Evolutionary conservation across 1,140 invertebrate species (phyloP), one percentile per base, ranked within the genome.

Genomic region (Wiebesia pumilae): DNA sequence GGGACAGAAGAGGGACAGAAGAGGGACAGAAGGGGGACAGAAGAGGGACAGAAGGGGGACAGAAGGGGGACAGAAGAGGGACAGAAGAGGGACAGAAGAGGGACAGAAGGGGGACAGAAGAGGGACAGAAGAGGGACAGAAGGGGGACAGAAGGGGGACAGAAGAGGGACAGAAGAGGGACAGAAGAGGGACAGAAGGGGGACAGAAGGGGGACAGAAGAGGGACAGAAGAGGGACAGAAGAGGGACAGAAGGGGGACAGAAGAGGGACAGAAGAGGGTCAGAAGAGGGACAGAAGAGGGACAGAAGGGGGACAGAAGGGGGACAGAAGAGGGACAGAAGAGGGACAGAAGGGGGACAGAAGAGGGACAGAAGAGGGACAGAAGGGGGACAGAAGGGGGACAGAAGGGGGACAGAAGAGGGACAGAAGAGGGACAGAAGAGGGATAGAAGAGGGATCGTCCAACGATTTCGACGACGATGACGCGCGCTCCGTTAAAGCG

Each of bases 401-500:
- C n/a, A 69, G 84, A 4, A 40, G 14, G 1, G 58, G n/a, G 35
- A 51, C 35, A 40, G 35, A 78, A 47, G n/a, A 43, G 78, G 47
- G 21, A 38, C n/a, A 69, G 84, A 4, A 40, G 14, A 10, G 58
- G n/a, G 35, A 51, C n/a, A 69, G 84, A 4, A 40, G 14, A 10
- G 58, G n/a, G 35, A 51, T 35, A 40, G 35, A 78, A 47, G n/a
- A 43, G 78, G 47, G 21, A 38, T 33, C 12, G 51, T 3, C 24
- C n/a, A 7, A 62, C n/a, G 24, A 40, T 73, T 71, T 58, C n/a
- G 30, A 27, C 19, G 69, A 51, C 6, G 69, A 83, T 14, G 65
- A 65, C 27, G n/a, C 6, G 58, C 58, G 40, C 65, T 82, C 33
- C 33, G 24, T 75, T 33, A 79, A 81, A 47, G 24, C 21, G 86